Base-by-base conservation (phyloP, 2,797 vertebrate species). In the Pipistrellus kuhlii region DNA sequence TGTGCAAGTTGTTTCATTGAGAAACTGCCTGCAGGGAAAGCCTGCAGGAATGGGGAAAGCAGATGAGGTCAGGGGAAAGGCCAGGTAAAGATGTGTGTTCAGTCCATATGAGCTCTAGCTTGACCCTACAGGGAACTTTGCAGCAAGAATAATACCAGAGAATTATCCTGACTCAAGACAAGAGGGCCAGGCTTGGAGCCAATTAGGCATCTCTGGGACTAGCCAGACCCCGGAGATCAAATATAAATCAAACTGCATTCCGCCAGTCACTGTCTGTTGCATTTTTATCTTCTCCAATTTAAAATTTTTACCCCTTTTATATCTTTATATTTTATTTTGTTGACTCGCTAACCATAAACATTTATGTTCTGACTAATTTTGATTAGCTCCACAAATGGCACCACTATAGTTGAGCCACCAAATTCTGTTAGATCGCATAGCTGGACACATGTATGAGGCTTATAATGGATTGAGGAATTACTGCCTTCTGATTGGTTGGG, bases 301-400 rank as follows among this genome's bases (percentile, higher is more conserved):
- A 91, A 78, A 83, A 66, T 86, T 41, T 64, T 30, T 80, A 75
- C 9, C 8, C 23, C 25, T 27, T 86, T 92, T 8, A 66, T 46
- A 32, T 48, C 73, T 83, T 32, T 38, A 18, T 78, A 32, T 78
- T 94, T 90, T 69, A 81, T 48, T 85, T 85, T 53, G 55, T 68
- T 69, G 21, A 72, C 32, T 93, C 30, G 7, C 46, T 46, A 72
- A 51, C 57, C 41, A 66, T n/a, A 86, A 83, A 23, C 27, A 83
- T 69, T 64, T 71, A 66, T 57, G 4, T 88, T 85, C 51, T 89
- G 35, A 38, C 30, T 8, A 77, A 18, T 71, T 4, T 35, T 55
- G 6, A 17, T 77, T 82, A 8, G n/a, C 46, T 84, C 21, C 32
- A 44, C 38, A 44, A 32, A 9, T 64, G 64, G 4, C 62, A 68